phyloP scores from a whole-genome alignment of 2,888 invertebrate species.

The Aquatica leii region DNA sequence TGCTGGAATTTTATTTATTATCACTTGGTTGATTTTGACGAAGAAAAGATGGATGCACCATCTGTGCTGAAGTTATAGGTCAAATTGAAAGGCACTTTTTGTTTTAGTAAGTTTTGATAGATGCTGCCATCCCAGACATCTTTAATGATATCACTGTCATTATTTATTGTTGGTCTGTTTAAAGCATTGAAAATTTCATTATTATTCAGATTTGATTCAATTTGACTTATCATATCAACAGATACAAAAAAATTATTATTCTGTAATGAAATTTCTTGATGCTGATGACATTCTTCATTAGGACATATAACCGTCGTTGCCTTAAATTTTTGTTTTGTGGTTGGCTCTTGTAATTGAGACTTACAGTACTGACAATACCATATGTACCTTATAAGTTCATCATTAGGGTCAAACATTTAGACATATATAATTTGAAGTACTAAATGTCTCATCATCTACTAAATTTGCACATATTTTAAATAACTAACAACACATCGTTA shows the following conservation, averaged over 20 bases:
- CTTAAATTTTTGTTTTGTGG: conserved; percentile 4
- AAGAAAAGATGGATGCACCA: background rate
- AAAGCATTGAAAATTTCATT: conserved; percentile 3
- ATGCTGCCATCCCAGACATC: conserved; percentile 4
- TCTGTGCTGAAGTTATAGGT: conserved; percentile 5
- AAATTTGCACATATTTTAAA: background rate
- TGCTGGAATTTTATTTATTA: conserved; percentile 4
- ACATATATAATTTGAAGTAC: conserved; percentile 2
- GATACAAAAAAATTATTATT: conserved; percentile 2
- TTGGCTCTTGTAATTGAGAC: conserved; percentile 5
- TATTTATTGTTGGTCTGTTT: conserved; percentile 1
- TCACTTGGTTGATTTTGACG: conserved; percentile 3
- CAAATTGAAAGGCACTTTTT: conserved; percentile 5
- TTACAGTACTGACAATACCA: conserved; percentile 5
- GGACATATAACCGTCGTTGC: background rate
- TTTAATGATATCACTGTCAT: conserved; percentile 4
- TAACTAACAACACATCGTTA: no score
- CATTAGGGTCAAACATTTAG: conserved; percentile 5
- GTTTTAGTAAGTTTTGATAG: conserved; percentile 5
- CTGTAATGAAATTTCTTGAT: conserved; percentile 2
- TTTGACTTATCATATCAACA: conserved; percentile 5
- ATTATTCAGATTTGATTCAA: conserved; percentile 3
- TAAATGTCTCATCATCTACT: conserved; percentile 1
- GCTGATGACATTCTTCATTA: conserved; percentile 4
- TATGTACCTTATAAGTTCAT: conserved; percentile 5